Percentiles rank a stretch among this genome's conserved stretches.
Conservation (phyloP, 1,140 invertebrate genomes). For the Megalopta genalis region DNA sequence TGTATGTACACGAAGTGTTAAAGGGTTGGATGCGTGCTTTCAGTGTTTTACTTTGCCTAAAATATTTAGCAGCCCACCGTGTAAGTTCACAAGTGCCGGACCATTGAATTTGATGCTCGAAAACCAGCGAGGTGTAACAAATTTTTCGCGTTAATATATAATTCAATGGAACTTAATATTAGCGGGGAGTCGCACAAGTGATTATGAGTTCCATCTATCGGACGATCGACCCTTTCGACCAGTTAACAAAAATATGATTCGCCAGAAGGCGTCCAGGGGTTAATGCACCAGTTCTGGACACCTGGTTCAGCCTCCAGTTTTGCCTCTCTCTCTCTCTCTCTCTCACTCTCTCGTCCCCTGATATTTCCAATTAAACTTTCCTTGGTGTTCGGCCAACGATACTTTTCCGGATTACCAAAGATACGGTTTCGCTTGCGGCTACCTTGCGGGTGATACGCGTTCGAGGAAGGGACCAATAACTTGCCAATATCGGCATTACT, state of each 20-base stretch:
- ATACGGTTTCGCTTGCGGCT: slow-evolving; percentile 42
- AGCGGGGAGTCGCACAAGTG: not conserved
- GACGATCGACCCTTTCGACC: not conserved
- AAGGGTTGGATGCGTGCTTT: too few species aligned
- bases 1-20: too few species aligned
- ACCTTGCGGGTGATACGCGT: slow-evolving; percentile 48
- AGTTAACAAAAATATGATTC: slow-evolving; percentile 37
- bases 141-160: not conserved
- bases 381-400: slow-evolving; percentile 47
- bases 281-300: slow-evolving; percentile 49
- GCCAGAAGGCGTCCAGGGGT: not conserved
- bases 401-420: slow-evolving; percentile 67
- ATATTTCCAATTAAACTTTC: slow-evolving; percentile 74
- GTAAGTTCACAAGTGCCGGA: too few species aligned
- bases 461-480: slow-evolving; percentile 74
- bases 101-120: not conserved
- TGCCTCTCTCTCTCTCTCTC: slow-evolving; percentile 26
- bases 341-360: slow-evolving; percentile 32
- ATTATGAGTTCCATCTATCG: not conserved
- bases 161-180: not conserved
- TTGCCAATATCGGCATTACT: slow-evolving; percentile 79
- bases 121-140: not conserved
- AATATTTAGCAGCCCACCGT: too few species aligned
- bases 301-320: slow-evolving; percentile 44
- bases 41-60: too few species aligned